These are phyloP conservation scores for Eufriesea mexicana DNA, from an alignment of 1,140 invertebrate species.

Conservation along the genomic window DNA sequence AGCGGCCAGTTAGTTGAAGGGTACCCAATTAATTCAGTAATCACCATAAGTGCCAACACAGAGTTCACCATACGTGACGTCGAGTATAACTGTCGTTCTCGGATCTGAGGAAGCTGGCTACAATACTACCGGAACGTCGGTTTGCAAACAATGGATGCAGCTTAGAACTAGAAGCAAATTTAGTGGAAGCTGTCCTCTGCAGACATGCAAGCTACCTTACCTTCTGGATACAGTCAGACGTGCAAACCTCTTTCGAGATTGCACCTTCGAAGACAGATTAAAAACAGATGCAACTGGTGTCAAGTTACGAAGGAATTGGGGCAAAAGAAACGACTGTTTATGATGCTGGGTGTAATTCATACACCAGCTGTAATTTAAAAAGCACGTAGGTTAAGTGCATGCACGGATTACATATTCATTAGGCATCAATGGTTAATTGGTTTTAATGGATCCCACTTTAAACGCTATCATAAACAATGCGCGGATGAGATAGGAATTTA, in stretches of 20 bases:
- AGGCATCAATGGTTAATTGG: too few relatives aligned
- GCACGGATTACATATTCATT: neutral
- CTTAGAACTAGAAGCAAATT: conserved; percentile 31
- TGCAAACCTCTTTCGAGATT: neutral
- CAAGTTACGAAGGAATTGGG: too few relatives aligned
- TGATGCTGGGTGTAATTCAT: neutral
- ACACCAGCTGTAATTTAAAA: neutral
- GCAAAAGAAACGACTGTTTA: neutral
- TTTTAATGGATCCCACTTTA: neutral
- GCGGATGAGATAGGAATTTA: neutral
- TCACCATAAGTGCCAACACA: neutral
- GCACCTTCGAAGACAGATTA: neutral
- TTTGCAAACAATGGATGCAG: conserved; percentile 27
- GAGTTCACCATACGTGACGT: neutral
- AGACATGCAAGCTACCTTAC: neutral
- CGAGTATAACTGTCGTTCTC: neutral
- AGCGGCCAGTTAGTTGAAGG: neutral
- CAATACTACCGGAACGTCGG: conserved; percentile 13
- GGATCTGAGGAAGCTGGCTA: conserved; percentile 15
- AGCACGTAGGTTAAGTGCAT: neutral
- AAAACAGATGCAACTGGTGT: neutral
- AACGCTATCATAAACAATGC: neutral
- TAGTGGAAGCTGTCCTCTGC: neutral
- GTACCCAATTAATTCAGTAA: neutral
- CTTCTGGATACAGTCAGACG: neutral